These are phyloP conservation scores for Clarias laeviceps DNA, from an alignment of 2,797 vertebrate species.

Conservation along the genomic window DNA sequence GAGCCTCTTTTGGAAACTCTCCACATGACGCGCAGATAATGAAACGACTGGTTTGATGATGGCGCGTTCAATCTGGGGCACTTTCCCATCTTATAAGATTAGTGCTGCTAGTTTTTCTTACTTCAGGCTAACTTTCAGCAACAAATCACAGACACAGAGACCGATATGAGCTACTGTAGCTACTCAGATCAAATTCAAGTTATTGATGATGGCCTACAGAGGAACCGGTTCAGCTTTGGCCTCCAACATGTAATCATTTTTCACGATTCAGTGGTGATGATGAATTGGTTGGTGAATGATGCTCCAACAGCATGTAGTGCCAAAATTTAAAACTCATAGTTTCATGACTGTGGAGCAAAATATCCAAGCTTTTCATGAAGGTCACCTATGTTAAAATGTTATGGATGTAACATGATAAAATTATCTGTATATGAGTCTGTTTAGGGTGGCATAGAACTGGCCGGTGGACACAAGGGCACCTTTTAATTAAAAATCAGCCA, in stretches of 20 bases:
- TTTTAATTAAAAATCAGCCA: too few relatives aligned
- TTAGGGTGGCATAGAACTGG: too few relatives aligned
- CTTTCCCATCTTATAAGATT: conserved; percentile 16
- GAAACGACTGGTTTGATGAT: conserved; percentile 13
- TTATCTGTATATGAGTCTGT: neutral
- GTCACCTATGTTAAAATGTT: neutral
- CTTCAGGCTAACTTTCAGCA: neutral
- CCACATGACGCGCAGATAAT: conserved; percentile 26
- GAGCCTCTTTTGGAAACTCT: conserved; percentile 28
- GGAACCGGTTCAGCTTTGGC: neutral
- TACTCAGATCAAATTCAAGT: neutral
- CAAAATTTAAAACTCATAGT: neutral
- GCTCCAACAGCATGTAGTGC: neutral
- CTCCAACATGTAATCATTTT: neutral
- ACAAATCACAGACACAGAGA: neutral
- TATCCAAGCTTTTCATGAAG: too few relatives aligned
- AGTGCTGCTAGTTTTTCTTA: conserved; percentile 1
- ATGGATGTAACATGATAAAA: neutral
- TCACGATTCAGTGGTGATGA: neutral
- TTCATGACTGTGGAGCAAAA: neutral
- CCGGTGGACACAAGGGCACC: too few relatives aligned
- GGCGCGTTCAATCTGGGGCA: neutral
- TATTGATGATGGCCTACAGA: neutral
- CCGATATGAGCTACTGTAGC: neutral
- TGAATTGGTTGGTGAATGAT: neutral